phyloP scores from a whole-genome alignment of 2,797 vertebrate genomes.

The Hippoglossus hippoglossus region DNA sequence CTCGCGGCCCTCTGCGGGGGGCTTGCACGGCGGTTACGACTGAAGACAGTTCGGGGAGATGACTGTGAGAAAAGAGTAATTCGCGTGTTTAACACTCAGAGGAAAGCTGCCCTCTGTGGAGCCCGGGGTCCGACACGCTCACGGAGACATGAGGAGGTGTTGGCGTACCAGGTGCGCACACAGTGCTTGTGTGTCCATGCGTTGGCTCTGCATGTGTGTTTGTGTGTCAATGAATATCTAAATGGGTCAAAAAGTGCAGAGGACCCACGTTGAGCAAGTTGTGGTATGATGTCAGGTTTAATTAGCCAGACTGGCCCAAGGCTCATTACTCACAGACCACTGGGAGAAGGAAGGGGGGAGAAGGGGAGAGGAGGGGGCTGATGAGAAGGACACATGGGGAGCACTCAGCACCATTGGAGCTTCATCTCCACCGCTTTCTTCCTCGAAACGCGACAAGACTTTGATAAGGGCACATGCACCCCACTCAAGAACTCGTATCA shows the following conservation, averaged over 20 bases:
- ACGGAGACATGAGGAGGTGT: constrained; percentile 10
- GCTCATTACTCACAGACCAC: constrained; percentile 79
- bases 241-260: constrained; percentile 50
- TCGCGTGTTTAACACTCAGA: constrained; percentile 31
- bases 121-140: constrained; percentile 29
- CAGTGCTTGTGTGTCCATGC: neutral
- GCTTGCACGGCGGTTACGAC: constrained; percentile 15
- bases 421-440: constrained; percentile 51
- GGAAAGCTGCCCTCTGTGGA: constrained; percentile 23
- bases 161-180: neutral
- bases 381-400: constrained; percentile 70
- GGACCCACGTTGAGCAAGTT: constrained; percentile 51
- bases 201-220: constrained; percentile 7
- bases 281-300: constrained; percentile 80
- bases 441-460: constrained; percentile 49
- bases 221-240: constrained; percentile 44
- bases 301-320: constrained; percentile 76
- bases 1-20: constrained; percentile 12
- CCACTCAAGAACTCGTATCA: constrained; percentile 45
- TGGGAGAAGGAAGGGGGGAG: constrained; percentile 51
- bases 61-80: neutral
- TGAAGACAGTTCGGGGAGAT: constrained; percentile 17
- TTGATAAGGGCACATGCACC: constrained; percentile 72
- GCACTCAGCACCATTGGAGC: constrained; percentile 50
- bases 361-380: neutral